phyloP scores from a whole-genome alignment of 2,113 vertebrate genomes.

The Sturnira hondurensis region DNA sequence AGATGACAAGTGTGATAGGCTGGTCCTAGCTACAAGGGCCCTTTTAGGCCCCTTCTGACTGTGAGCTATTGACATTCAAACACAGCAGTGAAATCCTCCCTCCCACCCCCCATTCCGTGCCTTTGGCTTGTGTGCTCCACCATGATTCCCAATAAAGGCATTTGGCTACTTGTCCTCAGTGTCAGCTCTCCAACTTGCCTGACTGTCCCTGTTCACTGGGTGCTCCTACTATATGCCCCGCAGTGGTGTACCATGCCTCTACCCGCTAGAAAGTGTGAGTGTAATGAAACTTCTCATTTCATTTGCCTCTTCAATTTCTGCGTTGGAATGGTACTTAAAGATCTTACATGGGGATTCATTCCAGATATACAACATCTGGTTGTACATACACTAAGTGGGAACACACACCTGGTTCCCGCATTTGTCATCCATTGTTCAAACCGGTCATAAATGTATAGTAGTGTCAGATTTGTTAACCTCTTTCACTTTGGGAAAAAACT shows the following conservation, averaged over 20 bases:
- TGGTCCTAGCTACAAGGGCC: not conserved
- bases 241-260: not conserved
- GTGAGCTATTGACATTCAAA: not conserved
- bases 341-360: not conserved
- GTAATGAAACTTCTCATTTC: not conserved
- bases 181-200: not conserved
- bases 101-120: too few relatives aligned
- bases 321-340: not conserved
- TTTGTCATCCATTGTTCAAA: not conserved
- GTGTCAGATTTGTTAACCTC: not conserved
- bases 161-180: not conserved
- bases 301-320: not conserved
- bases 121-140: not conserved
- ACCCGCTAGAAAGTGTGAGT: not conserved
- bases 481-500: not conserved
- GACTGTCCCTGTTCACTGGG: not conserved
- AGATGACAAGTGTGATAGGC: not conserved
- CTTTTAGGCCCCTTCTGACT: not conserved
- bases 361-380: not conserved
- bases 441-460: not conserved
- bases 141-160: not conserved
- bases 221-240: not conserved
- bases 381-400: too few relatives aligned
- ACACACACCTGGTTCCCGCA: not conserved
- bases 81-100: not conserved